These are phyloP conservation scores for Eurosta solidaginis DNA, from an alignment of 1,140 invertebrate genomes.

Conservation along the genomic window DNA sequence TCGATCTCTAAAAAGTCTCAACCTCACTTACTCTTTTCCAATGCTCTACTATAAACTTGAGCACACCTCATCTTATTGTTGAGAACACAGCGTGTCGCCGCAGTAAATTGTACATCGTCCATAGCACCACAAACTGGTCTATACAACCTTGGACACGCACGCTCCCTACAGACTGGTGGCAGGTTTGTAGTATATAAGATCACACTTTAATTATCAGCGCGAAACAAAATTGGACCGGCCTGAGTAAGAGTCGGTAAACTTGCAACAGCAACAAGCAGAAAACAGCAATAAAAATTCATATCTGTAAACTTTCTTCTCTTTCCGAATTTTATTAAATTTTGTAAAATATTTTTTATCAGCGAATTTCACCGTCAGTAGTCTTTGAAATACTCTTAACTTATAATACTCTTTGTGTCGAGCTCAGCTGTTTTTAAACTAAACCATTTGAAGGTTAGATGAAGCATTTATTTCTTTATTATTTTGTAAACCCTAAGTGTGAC, in stretches of 20 bases:
- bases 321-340: neutral
- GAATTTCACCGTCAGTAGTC: neutral
- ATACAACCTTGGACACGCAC: constrained; percentile 13
- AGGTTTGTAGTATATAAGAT: neutral
- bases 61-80: constrained; percentile 10
- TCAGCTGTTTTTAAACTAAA: neutral
- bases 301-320: neutral
- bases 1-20: neutral
- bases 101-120: neutral
- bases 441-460: neutral
- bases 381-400: neutral
- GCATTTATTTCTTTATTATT: neutral
- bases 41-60: too few relatives aligned
- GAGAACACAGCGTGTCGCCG: constrained; percentile 8
- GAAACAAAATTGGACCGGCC: neutral
- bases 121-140: constrained; percentile 2
- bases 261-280: neutral
- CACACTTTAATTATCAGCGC: neutral
- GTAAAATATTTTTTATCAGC: neutral
- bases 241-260: neutral
- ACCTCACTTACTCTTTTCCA: neutral
- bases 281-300: neutral
- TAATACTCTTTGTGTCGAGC: neutral
- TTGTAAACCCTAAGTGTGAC: neutral
- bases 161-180: neutral